Base-by-base conservation (phyloP, 2,797 vertebrate species). In the Myiotriccus ornatus region DNA sequence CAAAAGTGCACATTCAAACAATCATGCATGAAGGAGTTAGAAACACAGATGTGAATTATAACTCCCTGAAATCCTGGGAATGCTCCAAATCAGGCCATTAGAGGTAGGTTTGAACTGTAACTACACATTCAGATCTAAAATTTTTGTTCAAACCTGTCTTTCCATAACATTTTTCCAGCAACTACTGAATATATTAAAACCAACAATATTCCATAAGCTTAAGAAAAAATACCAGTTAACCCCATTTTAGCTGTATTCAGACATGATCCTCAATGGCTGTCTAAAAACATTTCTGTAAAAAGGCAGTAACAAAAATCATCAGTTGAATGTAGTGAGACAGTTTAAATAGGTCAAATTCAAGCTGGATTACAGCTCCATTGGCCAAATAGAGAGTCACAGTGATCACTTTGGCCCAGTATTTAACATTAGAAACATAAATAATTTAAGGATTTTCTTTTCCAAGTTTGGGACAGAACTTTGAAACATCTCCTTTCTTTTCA, bases 11-110 rank as follows among this genome's bases (percentile, higher is more conserved):
- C 78, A 89, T 92, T 96, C 92, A 89, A 80, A 91, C 62, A 78
- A 75, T 65, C 84, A 76, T 90, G 93, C 84, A 67, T 78, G 91
- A 92, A 92, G 76, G 82, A 89, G 37, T 84, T 87, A 62, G 92
- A 96, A 95, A 87, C 82, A 92, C 82, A 95, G 96, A 96, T 95
- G 84, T 95, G 79, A 96, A 86, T 92, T 93, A 52, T 59, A 95
- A 87, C 84, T 89, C 82, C 47, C 86, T 68, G 57, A 92, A 92
- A 94, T 93, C 69, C 76, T 92, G 73, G 55, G 73, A 89, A 47
- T 81, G 87, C 50, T 95, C 82, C 90, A 93, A 83, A 87, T 91
- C 93, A 88, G 78, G 62, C 73, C 69, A 46, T 95, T 91, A 95
- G 70, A 84, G 30, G 81, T 87, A 47, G 53, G 30, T 78, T 91